Base-by-base conservation (phyloP, 2,888 invertebrate genomes). In the Rhingia rostrata region DNA sequence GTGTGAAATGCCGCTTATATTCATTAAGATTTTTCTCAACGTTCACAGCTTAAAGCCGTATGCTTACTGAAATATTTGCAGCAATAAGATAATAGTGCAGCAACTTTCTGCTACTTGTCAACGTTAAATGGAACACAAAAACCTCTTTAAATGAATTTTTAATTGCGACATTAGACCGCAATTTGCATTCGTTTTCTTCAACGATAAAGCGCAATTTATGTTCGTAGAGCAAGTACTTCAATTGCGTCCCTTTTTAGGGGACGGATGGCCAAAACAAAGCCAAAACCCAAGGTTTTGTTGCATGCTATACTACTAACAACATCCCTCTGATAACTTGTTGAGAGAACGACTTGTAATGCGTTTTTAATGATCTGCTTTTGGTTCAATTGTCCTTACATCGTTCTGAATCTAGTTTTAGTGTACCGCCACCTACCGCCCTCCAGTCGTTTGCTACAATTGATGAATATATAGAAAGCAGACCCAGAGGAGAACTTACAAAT, bases 331-430 rank as follows among this genome's bases (percentile, higher is more conserved):
- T 74, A 80, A 84, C 74, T 84, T 79, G 80, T 74, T 84, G 80
- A 79, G 41, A 63, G 53, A 45, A 39, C 30, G 43, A 75, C 14
- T 73, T 79, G 69, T 75, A 72, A 84, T 84, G 84, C 84, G 70
- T 84, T 84, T 84, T 84, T 84, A 84, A 84, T 75, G 84, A 84
- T 84, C 84, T 53, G 53, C 66, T 53, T 66, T 72, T 60, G 14
- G 35, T 72, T 72, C 43, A n/a, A 43, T 63, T 63, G 41, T 35
- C 37, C 39, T 35, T 14, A 30, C 5, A 10, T 33, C 7, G 43
- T 3, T 5, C 12, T 47, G 7, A 10, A n/a, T 45, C 35, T 56
- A 41, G 22, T 37, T 10, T 30, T 53, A 41, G 33, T 58, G n/a
- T 64, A 35, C 70, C n/a, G 30, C 22, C 22, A 22, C 22, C 22